These are phyloP conservation scores for Piezodorus guildinii DNA, from an alignment of 1,140 invertebrate species.

Conservation along the genomic window DNA sequence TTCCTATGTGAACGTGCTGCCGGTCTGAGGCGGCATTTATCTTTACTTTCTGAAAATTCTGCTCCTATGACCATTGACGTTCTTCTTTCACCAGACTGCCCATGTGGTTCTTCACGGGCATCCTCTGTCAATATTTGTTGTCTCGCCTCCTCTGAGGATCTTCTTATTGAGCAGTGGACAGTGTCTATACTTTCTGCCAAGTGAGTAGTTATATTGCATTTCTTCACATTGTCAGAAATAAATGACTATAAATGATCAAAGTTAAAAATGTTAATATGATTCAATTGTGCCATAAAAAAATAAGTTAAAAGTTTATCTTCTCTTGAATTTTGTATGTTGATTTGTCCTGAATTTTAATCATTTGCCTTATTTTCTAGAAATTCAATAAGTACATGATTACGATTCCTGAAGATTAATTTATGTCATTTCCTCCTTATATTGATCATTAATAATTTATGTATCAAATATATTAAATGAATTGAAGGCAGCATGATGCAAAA, in stretches of 20 bases:
- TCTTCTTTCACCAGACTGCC: constrained; percentile 52
- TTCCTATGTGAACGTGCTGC: constrained; percentile 42
- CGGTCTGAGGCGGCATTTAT: constrained; percentile 41
- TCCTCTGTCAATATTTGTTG: constrained; percentile 38
- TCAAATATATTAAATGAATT: no score
- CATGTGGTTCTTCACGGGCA: constrained; percentile 41
- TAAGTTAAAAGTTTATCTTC: no score
- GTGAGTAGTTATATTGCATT: constrained; percentile 35
- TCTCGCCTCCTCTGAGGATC: constrained; percentile 37
- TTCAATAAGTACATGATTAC: no score
- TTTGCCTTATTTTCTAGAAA: no score
- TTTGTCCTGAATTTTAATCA: no score
- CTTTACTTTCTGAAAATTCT: constrained; percentile 43
- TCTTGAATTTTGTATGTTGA: no score
- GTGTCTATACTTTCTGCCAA: constrained; percentile 49
- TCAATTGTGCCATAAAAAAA: no score
- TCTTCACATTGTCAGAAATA: neutral
- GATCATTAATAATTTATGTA: no score
- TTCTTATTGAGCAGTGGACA: constrained; percentile 64
- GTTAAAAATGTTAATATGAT: no score
- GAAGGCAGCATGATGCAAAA: no score
- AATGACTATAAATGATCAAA: neutral
- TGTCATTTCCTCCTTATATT: no score
- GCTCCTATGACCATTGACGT: constrained; percentile 62
- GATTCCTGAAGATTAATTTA: no score